Base-by-base conservation (phyloP, 2,113 vertebrate genomes). In the Trichomycterus rosablanca region DNA sequence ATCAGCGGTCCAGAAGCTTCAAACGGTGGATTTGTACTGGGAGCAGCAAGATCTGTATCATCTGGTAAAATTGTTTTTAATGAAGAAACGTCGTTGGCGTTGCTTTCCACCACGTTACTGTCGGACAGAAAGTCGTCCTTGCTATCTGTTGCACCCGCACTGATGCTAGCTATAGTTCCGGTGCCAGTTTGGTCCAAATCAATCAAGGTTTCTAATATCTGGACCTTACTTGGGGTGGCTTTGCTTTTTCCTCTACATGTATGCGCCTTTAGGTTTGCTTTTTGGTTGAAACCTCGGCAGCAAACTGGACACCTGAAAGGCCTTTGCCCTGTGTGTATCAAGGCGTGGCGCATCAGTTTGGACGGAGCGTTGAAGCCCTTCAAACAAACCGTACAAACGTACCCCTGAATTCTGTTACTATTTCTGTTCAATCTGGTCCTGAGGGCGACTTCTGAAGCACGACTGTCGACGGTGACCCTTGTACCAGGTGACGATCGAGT, bases 211-310 rank as follows among this genome's bases (percentile, higher is more conserved):
- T 42, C 18, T 11, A 49, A 40, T n/a, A 20, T n/a, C n/a, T n/a
- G n/a, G n/a, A n/a, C n/a, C n/a, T n/a, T n/a, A n/a, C n/a, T n/a
- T n/a, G n/a, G n/a, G n/a, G n/a, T n/a, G n/a, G n/a, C n/a, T n/a
- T n/a, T n/a, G 18, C 40, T 18, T 35, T 7, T 28, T 14, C 40
- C 28, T 34, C 11, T 44, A 63, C 61, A 63, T 62, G 83, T 82
- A 77, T 90, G 88, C 68, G 85, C 82, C 83, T 92, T 91, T 74
- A 91, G 79, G 69, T 89, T 89, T 7, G 85, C 76, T 32, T 76
- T 80, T 71, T 88, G 86, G 52, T 86, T 83, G 70, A 89, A 92
- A 32, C 73, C 83, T 78, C 83, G n/a, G n/a, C n/a, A n/a, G n/a
- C n/a, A n/a, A n/a, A n/a, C n/a, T n/a, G n/a, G n/a, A n/a, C n/a